Evolutionary conservation across 2,888 invertebrate genomes (phyloP), one percentile per base, ranked within the genome.

Genomic region (Troides aeacus): DNA sequence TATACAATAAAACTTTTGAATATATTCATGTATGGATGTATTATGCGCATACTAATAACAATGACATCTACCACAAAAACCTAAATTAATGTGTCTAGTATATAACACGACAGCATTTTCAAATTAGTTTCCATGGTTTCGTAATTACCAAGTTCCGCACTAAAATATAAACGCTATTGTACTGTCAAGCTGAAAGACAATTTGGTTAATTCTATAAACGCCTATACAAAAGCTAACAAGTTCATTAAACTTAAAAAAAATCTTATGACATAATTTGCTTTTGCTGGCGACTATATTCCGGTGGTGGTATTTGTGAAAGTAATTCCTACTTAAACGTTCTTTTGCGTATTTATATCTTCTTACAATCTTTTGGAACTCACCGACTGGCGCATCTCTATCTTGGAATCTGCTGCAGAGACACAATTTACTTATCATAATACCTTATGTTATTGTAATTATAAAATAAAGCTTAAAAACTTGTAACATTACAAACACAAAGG

Each of bases 191-290:
- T 58, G 21, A 57, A 57, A 65, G 21, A 46, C 59, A 65, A 46
- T 65, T 58, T 39, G 7, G 58, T 39, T 64, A 58, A 64, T 21
- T 64, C 21, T 36, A 56, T 57, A n/a, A 64, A 56, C 15, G 18
- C 50, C 17, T 50, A 17, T 15, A 17, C 50, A 50, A 50, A 15
- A 50, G 15, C 18, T 50, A 50, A 50, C 42, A 18, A 21, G 63
- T 63, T 53, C 53, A 53, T 63, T 63, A 50, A 63, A 63, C 63
- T 62, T 53, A 53, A 17, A 53, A 53, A 53, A 53, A 53, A 53
- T 0, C 18, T 53, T 53, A n/a, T 53, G 6, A 53, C 53, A 53
- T 53, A 53, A 53, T 53, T 53, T 15, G 2, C 18, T 53, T 17
- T 53, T 18, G n/a, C 53, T 53, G 15, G 53, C 0, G 30, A 30